Conservation (phyloP, 2,888 invertebrate species). For the Lacanobia wlatinum region DNA sequence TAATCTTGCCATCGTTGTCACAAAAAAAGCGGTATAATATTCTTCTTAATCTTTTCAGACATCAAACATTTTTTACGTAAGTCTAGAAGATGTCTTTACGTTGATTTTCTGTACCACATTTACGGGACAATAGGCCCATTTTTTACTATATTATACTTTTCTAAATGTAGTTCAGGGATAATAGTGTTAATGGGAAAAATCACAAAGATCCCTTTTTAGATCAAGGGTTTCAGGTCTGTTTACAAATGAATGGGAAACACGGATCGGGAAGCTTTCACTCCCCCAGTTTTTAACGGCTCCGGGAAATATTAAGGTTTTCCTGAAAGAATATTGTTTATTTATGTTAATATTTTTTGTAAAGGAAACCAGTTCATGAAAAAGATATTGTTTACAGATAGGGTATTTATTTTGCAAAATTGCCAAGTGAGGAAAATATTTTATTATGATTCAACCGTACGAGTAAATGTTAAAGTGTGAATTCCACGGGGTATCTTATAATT, state of each 20-base stretch:
- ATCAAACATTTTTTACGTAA: background rate
- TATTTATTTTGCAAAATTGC: background rate
- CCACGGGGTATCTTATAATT: background rate
- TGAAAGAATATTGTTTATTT: slow-evolving; percentile 17
- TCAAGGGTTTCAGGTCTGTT: slow-evolving; percentile 24
- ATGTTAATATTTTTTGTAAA: slow-evolving; percentile 4
- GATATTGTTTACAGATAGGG: background rate
- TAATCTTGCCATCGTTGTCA: too few species aligned
- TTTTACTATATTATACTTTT: background rate
- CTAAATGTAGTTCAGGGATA: slow-evolving; percentile 9
- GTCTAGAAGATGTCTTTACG: background rate
- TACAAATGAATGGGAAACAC: slow-evolving; percentile 37
- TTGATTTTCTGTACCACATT: background rate
- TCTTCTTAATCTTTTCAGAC: too few species aligned
- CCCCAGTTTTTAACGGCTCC: slow-evolving; percentile 14
- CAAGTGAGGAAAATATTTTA: background rate
- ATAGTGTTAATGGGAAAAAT: slow-evolving; percentile 31
- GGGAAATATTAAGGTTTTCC: slow-evolving; percentile 8
- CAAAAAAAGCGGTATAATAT: too few species aligned
- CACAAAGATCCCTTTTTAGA: slow-evolving; percentile 27
- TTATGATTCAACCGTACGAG: background rate
- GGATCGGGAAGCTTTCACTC: slow-evolving; percentile 17
- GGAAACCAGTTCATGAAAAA: background rate
- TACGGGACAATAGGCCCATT: background rate
- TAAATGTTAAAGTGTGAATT: background rate